Base-by-base conservation (phyloP, 2,113 vertebrate genomes). In the Trogon surrucura region DNA sequence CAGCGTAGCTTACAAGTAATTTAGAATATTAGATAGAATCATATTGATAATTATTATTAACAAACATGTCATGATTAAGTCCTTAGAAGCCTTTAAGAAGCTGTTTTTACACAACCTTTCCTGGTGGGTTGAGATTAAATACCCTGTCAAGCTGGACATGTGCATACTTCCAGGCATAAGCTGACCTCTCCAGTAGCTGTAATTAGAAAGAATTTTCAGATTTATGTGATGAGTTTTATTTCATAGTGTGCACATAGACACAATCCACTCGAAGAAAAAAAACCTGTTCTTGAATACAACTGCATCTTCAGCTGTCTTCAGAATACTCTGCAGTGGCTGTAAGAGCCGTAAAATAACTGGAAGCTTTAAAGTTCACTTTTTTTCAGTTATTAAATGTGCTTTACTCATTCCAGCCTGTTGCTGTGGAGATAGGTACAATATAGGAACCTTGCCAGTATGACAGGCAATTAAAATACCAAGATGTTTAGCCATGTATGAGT, bases 381-480 rank as follows among this genome's bases (percentile, higher is more conserved):
- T 70, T 90, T 81, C 16, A 53, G 80, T 97, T 97, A 91, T 94
- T 97, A 97, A 96, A 96, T 92, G 82, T 91, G 71, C 85, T 97
- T 97, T 96, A 64, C 85, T 95, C 92, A 93, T 97, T 97, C 69
- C 84, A 96, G 92, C 93, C 94, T 96, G 97, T 98, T 98, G 96
- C 97, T 97, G 97, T 97, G 97, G 97, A 97, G 96, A 97, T 96
- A 85, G 88, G 95, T 97, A 91, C 96, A 96, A 95, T 92, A 93
- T 92, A 94, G 95, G 95, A 97, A 72, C 91, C 93, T 94, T 98
- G 97, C 97, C 97, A 96, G 92, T 91, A 97, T 98, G 97, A 98
- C 97, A 98, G 97, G 97, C 97, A 98, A 98, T 98, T 98, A 98
- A 98, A 97, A 98, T 97, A 97, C 98, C 98, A 97, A 97, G 96